Conservation (phyloP, 2,888 invertebrate species). For the Cosmia trapezina region DNA sequence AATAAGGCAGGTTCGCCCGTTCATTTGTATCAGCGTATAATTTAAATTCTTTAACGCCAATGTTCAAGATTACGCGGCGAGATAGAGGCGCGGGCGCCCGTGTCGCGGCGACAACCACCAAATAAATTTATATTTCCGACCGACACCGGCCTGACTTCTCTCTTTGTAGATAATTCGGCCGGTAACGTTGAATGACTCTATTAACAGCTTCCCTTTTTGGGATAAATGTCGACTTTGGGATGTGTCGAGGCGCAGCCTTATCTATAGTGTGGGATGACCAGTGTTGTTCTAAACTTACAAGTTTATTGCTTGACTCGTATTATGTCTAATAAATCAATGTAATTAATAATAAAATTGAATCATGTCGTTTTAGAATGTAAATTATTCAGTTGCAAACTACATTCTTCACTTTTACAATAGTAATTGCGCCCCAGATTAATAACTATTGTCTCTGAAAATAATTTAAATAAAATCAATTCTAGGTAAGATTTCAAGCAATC, state of each 20-base stretch:
- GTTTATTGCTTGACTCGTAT: constrained; percentile 49
- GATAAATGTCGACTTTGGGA: constrained; percentile 88
- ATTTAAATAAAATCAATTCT: constrained; percentile 1
- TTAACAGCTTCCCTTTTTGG: constrained; percentile 91
- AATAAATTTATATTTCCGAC: constrained; percentile 91
- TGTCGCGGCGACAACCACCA: constrained; percentile 87
- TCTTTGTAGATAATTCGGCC: constrained; percentile 90
- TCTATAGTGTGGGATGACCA: constrained; percentile 77
- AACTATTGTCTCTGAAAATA: not conserved
- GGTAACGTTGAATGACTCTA: constrained; percentile 91
- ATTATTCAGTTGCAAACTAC: not conserved
- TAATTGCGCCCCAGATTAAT: not conserved
- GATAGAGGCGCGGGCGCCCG: constrained; percentile 89
- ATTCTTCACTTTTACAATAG: constrained; percentile 1
- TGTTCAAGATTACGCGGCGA: constrained; percentile 90
- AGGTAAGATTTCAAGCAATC: not conserved
- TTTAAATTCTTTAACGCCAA: constrained; percentile 91
- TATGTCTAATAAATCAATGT: constrained; percentile 48
- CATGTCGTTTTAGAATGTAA: constrained; percentile 12
- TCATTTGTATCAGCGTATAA: constrained; percentile 90
- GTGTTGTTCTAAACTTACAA: constrained; percentile 55
- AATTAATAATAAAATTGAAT: constrained; percentile 38
- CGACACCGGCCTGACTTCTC: constrained; percentile 84
- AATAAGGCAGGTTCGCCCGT: constrained; percentile 88
- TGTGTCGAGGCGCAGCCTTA: constrained; percentile 76